A percentile compares a stretch with the other conserved stretches of the same genome.
phyloP scores from a whole-genome alignment of 2,888 invertebrate species.

The Lathronympha strigana region DNA sequence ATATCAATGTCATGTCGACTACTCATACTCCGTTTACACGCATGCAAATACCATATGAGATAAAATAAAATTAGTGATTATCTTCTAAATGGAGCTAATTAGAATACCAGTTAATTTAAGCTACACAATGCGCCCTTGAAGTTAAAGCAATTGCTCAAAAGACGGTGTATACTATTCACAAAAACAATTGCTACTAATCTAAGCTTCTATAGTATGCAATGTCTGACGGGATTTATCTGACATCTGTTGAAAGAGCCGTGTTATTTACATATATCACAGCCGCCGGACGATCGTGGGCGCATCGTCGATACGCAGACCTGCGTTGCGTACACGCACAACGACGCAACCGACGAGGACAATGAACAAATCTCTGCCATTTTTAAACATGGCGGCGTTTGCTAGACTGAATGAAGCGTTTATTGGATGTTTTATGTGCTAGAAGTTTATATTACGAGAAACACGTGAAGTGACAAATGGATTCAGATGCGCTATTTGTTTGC shows the following conservation, averaged over 20 bases:
- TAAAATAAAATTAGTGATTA: too few relatives aligned
- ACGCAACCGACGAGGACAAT: constrained; percentile 3
- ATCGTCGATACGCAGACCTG: constrained; percentile 50
- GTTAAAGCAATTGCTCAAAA: too few relatives aligned
- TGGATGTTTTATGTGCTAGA: constrained; percentile 27
- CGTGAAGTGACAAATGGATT: constrained; percentile 7
- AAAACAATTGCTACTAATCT: too few relatives aligned
- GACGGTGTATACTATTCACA: too few relatives aligned
- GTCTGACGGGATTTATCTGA: constrained; percentile 16
- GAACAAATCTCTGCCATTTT: not conserved
- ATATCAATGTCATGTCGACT: too few relatives aligned
- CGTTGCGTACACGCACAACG: not conserved
- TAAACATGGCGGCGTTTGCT: constrained; percentile 4
- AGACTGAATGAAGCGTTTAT: constrained; percentile 32
- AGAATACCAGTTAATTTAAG: too few relatives aligned
- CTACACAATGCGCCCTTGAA: too few relatives aligned
- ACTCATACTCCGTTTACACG: too few relatives aligned
- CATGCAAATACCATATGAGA: too few relatives aligned
- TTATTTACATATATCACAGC: too few relatives aligned
- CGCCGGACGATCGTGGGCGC: constrained; percentile 54
- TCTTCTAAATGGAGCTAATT: too few relatives aligned
- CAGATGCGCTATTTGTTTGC: not conserved
- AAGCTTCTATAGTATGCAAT: too few relatives aligned
- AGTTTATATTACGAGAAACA: constrained; percentile 12
- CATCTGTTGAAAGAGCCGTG: not conserved